phyloP scores from a whole-genome alignment of 2,113 vertebrate species.

The Myodes glareolus region DNA sequence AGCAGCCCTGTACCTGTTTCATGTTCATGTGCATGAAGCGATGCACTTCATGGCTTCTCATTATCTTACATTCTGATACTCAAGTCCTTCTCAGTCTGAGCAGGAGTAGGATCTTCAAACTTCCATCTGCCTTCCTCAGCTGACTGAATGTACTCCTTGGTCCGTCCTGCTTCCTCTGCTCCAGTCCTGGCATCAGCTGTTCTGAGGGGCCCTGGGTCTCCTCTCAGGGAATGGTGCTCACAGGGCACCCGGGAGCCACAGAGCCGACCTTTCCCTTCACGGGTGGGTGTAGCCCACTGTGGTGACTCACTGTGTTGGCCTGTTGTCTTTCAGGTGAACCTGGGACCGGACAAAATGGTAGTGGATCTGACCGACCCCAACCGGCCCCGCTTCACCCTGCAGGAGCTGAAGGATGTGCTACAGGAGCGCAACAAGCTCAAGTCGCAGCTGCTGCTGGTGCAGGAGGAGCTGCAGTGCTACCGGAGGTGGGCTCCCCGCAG shows the following conservation, averaged over 20 bases:
- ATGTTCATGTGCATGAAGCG: too few species aligned
- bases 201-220: background rate
- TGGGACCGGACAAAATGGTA: slow-evolving; percentile 92
- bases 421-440: slow-evolving; percentile 97
- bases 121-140: background rate
- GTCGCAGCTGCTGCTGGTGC: slow-evolving; percentile 92
- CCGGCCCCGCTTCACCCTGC: slow-evolving; percentile 95
- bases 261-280: background rate
- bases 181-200: background rate
- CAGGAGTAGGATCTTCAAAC: background rate
- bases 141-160: background rate
- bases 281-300: accelerated
- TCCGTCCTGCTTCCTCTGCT: background rate
- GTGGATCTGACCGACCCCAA: slow-evolving; percentile 95
- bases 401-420: slow-evolving; percentile 95
- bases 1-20: background rate
- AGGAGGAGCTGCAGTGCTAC: slow-evolving; percentile 95
- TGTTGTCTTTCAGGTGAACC: slow-evolving; percentile 84
- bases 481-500: slow-evolving; percentile 88
- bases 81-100: background rate
- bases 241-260: background rate
- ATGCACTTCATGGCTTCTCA: too few species aligned
- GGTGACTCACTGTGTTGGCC: accelerated
- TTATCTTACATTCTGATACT: background rate
- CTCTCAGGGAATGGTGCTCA: background rate